A percentile compares a stretch with the other conserved stretches of the same genome.
Evolutionary conservation across 2,888 invertebrate species (phyloP).

Genomic region (Anorthoa munda): DNA sequence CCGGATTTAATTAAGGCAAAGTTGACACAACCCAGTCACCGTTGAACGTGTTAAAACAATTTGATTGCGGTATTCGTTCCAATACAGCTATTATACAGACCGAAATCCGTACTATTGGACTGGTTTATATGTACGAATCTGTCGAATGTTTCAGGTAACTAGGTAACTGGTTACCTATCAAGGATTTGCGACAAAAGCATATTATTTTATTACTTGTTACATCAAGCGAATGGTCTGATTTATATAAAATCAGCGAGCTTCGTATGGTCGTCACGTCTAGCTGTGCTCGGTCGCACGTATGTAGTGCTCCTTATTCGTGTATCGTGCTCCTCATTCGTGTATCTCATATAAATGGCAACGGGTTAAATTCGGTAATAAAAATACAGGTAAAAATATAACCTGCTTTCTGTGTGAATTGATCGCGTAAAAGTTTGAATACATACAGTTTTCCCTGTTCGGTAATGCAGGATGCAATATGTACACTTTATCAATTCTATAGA

Average conservation of each 20-base stretch:
- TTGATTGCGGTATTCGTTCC: constrained; percentile 51
- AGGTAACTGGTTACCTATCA: neutral
- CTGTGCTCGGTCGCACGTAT: constrained; percentile 14
- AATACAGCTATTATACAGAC: constrained; percentile 19
- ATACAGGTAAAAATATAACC: neutral
- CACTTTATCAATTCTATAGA: constrained; percentile 19
- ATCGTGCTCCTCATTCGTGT: constrained; percentile 11
- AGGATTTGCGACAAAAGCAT: neutral
- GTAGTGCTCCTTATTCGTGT: constrained; percentile 9
- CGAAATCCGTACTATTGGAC: constrained; percentile 8
- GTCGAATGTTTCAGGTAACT: neutral
- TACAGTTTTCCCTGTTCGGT: constrained; percentile 4
- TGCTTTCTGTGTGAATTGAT: constrained; percentile 3
- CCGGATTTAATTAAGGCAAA: constrained; percentile 52
- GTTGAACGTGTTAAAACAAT: constrained; percentile 52
- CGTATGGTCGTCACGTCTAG: constrained; percentile 24
- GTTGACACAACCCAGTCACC: constrained; percentile 55
- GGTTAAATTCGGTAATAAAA: constrained; percentile 14
- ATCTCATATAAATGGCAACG: constrained; percentile 19
- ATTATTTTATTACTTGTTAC: neutral
- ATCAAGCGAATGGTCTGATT: constrained; percentile 1
- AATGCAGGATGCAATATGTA: constrained; percentile 15
- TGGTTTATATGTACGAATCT: neutral
- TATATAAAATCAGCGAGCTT: constrained; percentile 6
- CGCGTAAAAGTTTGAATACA: neutral